phyloP scores from a whole-genome alignment of 2,888 invertebrate species.

The Parnassius orleans region DNA sequence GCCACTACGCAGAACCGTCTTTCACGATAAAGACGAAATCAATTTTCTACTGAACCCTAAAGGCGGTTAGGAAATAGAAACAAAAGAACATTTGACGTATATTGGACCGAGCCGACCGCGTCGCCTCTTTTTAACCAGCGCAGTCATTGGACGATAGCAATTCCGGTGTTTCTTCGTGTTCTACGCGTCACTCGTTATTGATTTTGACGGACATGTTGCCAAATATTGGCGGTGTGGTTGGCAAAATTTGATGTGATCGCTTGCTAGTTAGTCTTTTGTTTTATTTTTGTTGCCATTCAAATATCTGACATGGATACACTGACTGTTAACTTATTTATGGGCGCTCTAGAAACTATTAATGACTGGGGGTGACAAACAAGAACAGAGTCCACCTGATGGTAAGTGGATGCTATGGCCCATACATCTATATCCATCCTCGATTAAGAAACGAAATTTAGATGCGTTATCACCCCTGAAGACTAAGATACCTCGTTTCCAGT shows the following conservation, averaged over 20 bases:
- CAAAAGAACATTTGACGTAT: constrained; percentile 2
- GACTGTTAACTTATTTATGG: too few species aligned
- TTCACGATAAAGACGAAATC: not conserved
- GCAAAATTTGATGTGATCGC: not conserved
- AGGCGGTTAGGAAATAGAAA: not conserved
- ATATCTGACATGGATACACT: too few species aligned
- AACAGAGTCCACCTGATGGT: too few species aligned
- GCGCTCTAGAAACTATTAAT: too few species aligned
- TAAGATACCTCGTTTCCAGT: too few species aligned
- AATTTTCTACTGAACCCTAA: not conserved
- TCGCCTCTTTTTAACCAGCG: not conserved
- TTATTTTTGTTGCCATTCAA: not conserved
- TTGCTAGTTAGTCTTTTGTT: not conserved
- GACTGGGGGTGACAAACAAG: too few species aligned
- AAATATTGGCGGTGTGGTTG: constrained; percentile 1
- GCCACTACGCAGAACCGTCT: too few species aligned
- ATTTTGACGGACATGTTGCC: constrained; percentile 10
- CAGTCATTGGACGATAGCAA: constrained; percentile 3
- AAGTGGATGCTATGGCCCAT: too few species aligned
- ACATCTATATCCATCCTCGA: too few species aligned
- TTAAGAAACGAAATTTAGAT: too few species aligned
- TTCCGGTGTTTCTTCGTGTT: constrained; percentile 15
- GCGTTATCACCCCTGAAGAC: too few species aligned
- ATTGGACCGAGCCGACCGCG: not conserved
- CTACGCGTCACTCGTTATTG: constrained; percentile 12